Evolutionary conservation across 2,797 vertebrate species (phyloP), one percentile per base, ranked within the genome.

Genomic region (Hydrophis major): DNA sequence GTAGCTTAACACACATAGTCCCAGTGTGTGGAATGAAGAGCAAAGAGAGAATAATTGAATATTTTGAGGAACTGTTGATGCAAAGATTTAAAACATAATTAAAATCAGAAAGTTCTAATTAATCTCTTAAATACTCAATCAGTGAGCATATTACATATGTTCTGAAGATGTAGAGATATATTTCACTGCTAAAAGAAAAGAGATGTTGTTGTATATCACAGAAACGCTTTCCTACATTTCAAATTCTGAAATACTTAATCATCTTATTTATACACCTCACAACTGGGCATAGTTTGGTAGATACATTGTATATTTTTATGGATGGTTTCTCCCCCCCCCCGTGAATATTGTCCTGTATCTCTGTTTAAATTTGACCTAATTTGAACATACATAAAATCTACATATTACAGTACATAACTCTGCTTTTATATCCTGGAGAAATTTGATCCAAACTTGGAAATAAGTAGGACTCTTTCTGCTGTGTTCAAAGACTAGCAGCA

Each of bases 41-140:
- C 94, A 94, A 95, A 96, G 95, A 87, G 93, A 88, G 95, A 95
- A 56, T 94, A 95, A 94, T 69, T 96, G 87, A 91, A 66, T 95
- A 92, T 89, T 88, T 87, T n/a, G 28, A 87, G 55, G 86, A 32
- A 93, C 94, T 96, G 56, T 93, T 93, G 88, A 93, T 88, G 88
- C 88, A 94, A 56, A 94, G 63, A 95, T 61, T 96, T 93, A 94
- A 93, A 93, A 87, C 60, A 86, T 92, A 22, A 92, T 56, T 91
- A 93, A 94, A 88, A 59, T 57, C 47, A 92, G 42, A 92, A 89
- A 94, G 94, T 16, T 7, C 61, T 53, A 74, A 28, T 92, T 86
- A 93, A 91, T 92, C 3, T 88, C 91, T 95, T 92, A 66, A 89
- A 11, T 93, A 8, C 27, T 93, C 63, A 42, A n/a, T 87, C 6